Evolutionary conservation across 2,888 invertebrate genomes (phyloP).

Genomic region (Salticus scenicus): DNA sequence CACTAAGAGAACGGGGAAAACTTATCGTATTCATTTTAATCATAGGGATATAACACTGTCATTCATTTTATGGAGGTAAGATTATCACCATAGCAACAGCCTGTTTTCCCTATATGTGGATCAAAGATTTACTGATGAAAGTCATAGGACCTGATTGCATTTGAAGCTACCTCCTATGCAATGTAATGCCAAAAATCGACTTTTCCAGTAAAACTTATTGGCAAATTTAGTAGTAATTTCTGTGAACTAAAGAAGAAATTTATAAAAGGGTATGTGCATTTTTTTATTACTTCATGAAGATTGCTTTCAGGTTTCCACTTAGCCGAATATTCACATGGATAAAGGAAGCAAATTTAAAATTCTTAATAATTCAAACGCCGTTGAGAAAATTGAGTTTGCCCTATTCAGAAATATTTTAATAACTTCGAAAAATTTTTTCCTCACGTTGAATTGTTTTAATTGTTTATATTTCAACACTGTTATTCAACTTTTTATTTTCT

Average conservation of each 20-base stretch:
- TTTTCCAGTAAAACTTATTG: constrained; percentile 47
- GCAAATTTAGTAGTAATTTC: constrained; percentile 45
- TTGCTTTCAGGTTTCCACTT: too few species aligned
- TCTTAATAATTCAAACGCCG: too few species aligned
- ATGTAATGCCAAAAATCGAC: constrained; percentile 38
- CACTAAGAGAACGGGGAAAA: constrained; percentile 53
- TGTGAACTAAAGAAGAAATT: constrained; percentile 24
- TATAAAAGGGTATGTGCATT: constrained; percentile 18
- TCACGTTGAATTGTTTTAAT: too few species aligned
- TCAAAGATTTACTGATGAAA: constrained; percentile 69
- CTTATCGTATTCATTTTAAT: constrained; percentile 70
- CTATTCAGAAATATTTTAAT: too few species aligned
- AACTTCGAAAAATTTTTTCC: too few species aligned
- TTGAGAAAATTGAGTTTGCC: too few species aligned
- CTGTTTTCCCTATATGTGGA: constrained; percentile 45
- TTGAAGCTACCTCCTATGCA: constrained; percentile 19
- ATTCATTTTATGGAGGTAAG: constrained; percentile 61
- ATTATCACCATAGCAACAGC: constrained; percentile 69
- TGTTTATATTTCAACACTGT: too few species aligned
- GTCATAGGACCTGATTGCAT: constrained; percentile 61
- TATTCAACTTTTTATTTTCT: too few species aligned
- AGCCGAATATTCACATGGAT: too few species aligned
- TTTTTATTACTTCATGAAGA: neutral
- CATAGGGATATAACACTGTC: constrained; percentile 68
- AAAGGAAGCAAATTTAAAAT: too few species aligned